These are phyloP conservation scores for Phyto melanocephala DNA, from an alignment of 2,888 invertebrate genomes.

Conservation along the genomic window DNA sequence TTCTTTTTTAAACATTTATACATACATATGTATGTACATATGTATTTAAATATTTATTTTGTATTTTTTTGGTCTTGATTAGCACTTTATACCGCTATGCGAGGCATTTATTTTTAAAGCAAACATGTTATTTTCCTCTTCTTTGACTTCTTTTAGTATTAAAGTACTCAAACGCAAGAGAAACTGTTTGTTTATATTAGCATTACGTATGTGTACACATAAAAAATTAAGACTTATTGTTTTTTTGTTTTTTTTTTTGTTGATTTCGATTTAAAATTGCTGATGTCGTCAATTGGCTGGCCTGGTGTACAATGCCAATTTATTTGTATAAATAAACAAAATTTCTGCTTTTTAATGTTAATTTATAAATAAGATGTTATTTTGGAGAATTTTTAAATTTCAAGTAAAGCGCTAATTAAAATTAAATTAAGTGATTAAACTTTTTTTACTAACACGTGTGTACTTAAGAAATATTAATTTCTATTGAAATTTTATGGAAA, in stretches of 20 bases:
- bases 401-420: not conserved
- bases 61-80: not conserved
- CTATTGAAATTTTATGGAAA: too few relatives aligned
- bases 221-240: not conserved
- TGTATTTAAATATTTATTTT: not conserved
- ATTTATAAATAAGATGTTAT: not conserved
- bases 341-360: not conserved
- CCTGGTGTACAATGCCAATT: not conserved
- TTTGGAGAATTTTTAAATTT: not conserved
- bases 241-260: not conserved
- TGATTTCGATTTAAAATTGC: conserved; percentile 5
- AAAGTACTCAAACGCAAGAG: not conserved
- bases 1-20: too few relatives aligned
- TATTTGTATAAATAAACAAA: not conserved
- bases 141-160: not conserved
- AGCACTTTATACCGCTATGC: not conserved
- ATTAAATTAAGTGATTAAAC: too few relatives aligned
- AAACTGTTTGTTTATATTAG: not conserved
- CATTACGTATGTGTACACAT: not conserved
- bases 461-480: too few relatives aligned
- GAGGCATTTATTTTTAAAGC: not conserved
- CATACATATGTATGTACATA: too few relatives aligned
- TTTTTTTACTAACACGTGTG: too few relatives aligned
- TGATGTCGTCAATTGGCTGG: conserved; percentile 1
- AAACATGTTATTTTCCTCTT: not conserved